A percentile compares a stretch with the other conserved stretches of the same genome.
These are phyloP conservation scores for Nineta flava DNA, from an alignment of 2,888 invertebrate genomes.

Conservation along the genomic window DNA sequence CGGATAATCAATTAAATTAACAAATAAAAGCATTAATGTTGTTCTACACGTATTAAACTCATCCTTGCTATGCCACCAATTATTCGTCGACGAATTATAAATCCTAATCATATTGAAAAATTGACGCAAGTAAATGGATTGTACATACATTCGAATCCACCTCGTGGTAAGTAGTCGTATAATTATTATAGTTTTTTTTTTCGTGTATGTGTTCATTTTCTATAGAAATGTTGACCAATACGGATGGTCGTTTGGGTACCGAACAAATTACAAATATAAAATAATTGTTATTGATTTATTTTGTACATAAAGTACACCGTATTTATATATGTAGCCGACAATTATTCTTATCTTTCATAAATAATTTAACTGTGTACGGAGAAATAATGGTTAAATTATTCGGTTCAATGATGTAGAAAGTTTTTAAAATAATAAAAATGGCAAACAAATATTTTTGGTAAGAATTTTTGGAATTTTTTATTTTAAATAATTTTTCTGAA, in stretches of 20 bases:
- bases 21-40: no score
- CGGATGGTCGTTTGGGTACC: background rate
- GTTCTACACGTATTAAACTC: no score
- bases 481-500: no score
- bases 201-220: background rate
- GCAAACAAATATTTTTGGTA: no score
- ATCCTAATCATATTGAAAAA: background rate
- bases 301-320: background rate
- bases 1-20: no score
- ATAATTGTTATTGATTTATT: background rate
- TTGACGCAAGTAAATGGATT: slow-evolving; percentile 28
- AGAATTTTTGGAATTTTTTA: no score
- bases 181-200: background rate
- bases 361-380: no score
- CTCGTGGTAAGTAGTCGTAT: slow-evolving; percentile 39
- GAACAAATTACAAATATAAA: background rate
- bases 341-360: no score
- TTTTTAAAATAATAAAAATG: no score
- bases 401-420: no score
- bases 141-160: slow-evolving; percentile 46
- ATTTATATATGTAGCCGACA: no score
- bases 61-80: slow-evolving; percentile 1
- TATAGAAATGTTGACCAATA: background rate
- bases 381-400: no score
- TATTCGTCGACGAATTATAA: background rate